Evolutionary conservation across 2,113 vertebrate genomes (phyloP), one percentile per base, ranked within the genome.

Genomic region (Megatriorchis doriae): DNA sequence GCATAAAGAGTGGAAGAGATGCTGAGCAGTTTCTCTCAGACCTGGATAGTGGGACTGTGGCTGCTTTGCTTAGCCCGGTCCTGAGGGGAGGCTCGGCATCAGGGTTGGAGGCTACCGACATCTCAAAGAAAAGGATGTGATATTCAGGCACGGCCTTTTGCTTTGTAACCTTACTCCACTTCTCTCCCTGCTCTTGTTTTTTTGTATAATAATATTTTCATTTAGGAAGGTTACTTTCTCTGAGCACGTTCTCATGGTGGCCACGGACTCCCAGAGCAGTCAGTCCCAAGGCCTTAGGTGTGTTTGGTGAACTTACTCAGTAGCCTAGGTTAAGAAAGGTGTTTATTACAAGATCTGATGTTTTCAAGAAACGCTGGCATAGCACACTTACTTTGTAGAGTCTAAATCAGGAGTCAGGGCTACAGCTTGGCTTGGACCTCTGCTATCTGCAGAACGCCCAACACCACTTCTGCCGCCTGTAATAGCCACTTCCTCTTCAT

Each of bases 41-140:
- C 8, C 13, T 25, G 42, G 31, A 4, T 5, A 0, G 0, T 2
- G 6, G 11, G 12, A 36, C 5, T 1, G 5, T 1, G 0, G 18
- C 58, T 26, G 55, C 29, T 71, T 21, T 15, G 7, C 36, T 52
- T 26, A 9, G 34, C 9, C 7, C 15, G 19, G 32, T 36, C 25
- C 31, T 19, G 16, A 27, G 26, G 15, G 22, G 27, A 62, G 22
- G 7, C 9, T 55, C 4, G 2, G 45, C 1, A 0, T 27, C 3
- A 2, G 25, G 16, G 5, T 16, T 3, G 0, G 13, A 58, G 65
- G 40, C 10, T n/a, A 5, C 26, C 1, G 1, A 5, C 9, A 1
- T 8, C 11, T 26, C 5, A 5, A 13, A 59, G 43, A 15, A 86
- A 75, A 55, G 5, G 3, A 25, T 65, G 13, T 25, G 27, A 17